Evolutionary conservation across 1,140 invertebrate genomes (phyloP), one percentile per base, ranked within the genome.

Genomic region (Lepidurus arcticus): DNA sequence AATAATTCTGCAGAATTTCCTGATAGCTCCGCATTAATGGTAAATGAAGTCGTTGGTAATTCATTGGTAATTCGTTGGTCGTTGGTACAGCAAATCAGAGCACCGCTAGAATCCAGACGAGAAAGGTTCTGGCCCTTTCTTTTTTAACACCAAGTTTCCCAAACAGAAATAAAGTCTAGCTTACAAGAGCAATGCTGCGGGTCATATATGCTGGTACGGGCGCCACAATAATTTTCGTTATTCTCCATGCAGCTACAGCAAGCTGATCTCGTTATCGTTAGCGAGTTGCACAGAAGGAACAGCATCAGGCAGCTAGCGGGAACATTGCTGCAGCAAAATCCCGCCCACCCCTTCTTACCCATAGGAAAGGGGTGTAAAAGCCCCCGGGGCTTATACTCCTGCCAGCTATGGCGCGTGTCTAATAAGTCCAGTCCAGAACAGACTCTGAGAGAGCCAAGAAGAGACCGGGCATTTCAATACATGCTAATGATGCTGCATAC

Each of bases 181-280:
- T 34, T 34, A 34, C 34, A 65, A 21, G 21, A 65, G 9, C 21
- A 65, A 7, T 8, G 16, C 53, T 65, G 53, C 53, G 9, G 13
- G 13, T 13, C 13, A 65, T 65, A 16, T 47, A 16, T 65, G 53
- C 53, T 65, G 53, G 53, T 65, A 65, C 53, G 16, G 21, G 53
- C 53, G 21, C 13, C 53, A 16, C 53, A 65, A n/a, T 21, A n/a
- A 16, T 65, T 65, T 21, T 65, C 53, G 1, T 65, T 16, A 0
- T 13, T 65, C 45, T 65, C 53, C 53, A 34, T 7, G 53, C 53
- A 65, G 53, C 13, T 13, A 7, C 53, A 13, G 53, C 53, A 21
- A 65, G 53, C 53, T 65, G 53, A 65, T 65, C 53, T 65, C 53
- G 53, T 65, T 65, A 65, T 65, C 53, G 21, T 65, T 65, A 65